Base-by-base conservation (phyloP, 2,797 vertebrate genomes). In the Scyliorhinus canicula region DNA sequence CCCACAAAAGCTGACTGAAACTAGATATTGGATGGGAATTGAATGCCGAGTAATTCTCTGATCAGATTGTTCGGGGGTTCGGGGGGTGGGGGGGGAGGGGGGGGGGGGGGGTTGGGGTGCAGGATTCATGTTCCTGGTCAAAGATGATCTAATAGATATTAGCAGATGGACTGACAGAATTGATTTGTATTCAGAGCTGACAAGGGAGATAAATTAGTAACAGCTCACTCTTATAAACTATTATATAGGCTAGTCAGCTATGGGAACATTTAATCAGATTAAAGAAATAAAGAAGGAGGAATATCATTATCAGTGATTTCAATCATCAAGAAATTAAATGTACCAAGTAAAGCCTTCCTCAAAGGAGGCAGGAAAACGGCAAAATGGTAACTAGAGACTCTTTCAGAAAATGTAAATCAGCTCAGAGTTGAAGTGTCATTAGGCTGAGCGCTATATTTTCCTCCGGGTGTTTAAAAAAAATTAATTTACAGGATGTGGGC, bases 171-270 rank as follows among this genome's bases (percentile, higher is more conserved):
- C 44, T 65, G 21, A 57, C n/a, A 93, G 11, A 65, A 65, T 93
- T 7, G 8, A 65, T 65, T 93, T 65, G 60, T 60, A 35, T 63
- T 93, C 60, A 63, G 16, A 65, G 16, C 88, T 63, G 57, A 6
- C 88, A 65, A 44, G 35, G 88, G n/a, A 93, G 16, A 35, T 19
- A 93, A 63, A 65, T 93, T 93, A 93, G 88, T 93, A 93, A 63
- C 88, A 93, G 88, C 11, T 40, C 31, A 63, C 16, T 24, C 5
- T 50, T 21, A 91, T 21, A 91, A 91, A 93, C 4, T 35, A 88
- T 11, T 88, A 4, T 55, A 50, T 88, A 55, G 31, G 28, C 85
- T 35, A 12, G 31, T 55, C 31, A 52, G 50, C 9, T 52, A 86
- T 44, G 4, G 40, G 77, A 82, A 44, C 31, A 26, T 52, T 31